A percentile compares a stretch with the other conserved stretches of the same genome.
Evolutionary conservation across 2,113 vertebrate genomes (phyloP).

Genomic region (Brachyistius frenatus): DNA sequence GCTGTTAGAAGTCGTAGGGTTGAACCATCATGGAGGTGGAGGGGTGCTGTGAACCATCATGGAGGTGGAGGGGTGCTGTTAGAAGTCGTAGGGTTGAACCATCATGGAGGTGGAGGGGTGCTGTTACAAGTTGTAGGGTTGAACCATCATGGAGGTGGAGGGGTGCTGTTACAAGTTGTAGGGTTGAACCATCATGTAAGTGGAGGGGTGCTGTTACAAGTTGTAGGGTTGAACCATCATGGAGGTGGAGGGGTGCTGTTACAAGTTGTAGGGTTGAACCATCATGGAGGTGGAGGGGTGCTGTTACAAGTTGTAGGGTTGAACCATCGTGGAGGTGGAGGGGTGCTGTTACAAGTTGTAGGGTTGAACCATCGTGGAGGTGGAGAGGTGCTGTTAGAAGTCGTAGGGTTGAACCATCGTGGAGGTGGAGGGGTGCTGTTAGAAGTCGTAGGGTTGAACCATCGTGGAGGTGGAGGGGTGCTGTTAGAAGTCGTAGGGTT

Average conservation of each 20-base stretch:
- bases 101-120: too few relatives aligned
- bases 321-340: slow-evolving; percentile 76
- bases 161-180: neutral
- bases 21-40: too few relatives aligned
- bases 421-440: neutral
- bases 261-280: neutral
- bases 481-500: slow-evolving; percentile 5
- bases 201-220: too few relatives aligned
- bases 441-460: neutral
- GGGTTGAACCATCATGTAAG: too few relatives aligned
- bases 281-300: neutral
- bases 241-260: neutral
- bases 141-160: too few relatives aligned
- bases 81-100: too few relatives aligned
- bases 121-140: too few relatives aligned
- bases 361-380: neutral
- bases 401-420: slow-evolving; percentile 77
- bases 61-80: neutral
- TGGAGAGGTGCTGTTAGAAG: slow-evolving; percentile 3
- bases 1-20: neutral
- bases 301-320: slow-evolving; percentile 2
- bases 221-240: too few relatives aligned
- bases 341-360: neutral
- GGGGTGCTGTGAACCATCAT: too few relatives aligned
- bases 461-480: neutral